phyloP scores from a whole-genome alignment of 2,113 vertebrate species.

The Leucopsar rothschildi region DNA sequence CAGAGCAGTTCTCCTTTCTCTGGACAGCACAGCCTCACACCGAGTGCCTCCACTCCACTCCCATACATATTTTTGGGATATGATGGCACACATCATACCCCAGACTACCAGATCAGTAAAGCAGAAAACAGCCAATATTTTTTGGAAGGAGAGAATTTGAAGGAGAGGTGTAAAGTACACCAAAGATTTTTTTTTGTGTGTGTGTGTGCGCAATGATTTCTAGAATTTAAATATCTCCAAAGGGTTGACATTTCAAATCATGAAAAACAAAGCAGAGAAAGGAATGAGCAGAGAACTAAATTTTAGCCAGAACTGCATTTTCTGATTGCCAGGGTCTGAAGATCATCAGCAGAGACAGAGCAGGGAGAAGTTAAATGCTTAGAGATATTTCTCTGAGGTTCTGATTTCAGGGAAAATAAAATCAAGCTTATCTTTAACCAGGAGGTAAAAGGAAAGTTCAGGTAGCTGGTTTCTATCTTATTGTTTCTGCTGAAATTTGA shows the following conservation, averaged over 20 bases:
- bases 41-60: fast-evolving
- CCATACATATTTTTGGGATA: neutral
- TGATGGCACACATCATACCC: neutral
- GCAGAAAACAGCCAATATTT: neutral
- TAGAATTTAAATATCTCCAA: neutral
- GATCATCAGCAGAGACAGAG: neutral
- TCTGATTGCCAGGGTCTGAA: neutral
- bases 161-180: neutral
- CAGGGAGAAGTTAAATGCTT: neutral
- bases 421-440: neutral
- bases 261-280: neutral
- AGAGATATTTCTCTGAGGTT: neutral
- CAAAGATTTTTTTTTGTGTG: neutral
- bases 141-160: neutral
- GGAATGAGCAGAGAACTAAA: neutral
- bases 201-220: neutral
- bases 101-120: neutral
- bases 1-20: neutral
- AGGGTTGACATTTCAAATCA: neutral
- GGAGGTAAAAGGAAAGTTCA: neutral
- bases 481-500: neutral
- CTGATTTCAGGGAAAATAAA: neutral
- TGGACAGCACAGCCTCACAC: neutral
- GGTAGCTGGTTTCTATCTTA: neutral
- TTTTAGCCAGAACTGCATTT: neutral